phyloP scores from a whole-genome alignment of 2,888 invertebrate genomes.

The Xestia ashworthii region DNA sequence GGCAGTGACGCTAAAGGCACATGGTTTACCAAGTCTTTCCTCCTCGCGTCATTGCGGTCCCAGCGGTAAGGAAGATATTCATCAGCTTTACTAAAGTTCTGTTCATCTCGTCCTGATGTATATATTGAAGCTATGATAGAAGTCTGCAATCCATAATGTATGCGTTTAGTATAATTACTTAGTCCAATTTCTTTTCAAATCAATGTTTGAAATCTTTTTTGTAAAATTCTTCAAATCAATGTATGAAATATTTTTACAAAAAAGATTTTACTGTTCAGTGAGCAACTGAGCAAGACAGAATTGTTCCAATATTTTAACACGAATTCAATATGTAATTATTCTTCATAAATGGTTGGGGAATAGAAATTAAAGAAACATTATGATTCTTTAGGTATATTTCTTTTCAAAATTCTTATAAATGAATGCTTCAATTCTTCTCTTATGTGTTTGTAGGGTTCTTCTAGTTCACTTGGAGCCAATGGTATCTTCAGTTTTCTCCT shows the following conservation, averaged over 20 bases:
- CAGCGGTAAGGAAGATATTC: constrained; percentile 95
- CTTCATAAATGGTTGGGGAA: background rate
- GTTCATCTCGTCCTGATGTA: constrained; percentile 94
- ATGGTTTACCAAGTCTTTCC: constrained; percentile 85
- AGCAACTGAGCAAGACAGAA: constrained; percentile 6
- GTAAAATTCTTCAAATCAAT: background rate
- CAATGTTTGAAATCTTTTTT: background rate
- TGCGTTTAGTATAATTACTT: background rate
- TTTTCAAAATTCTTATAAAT: constrained; percentile 80
- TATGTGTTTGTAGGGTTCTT: constrained; percentile 92
- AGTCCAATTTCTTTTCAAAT: constrained; percentile 8
- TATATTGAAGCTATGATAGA: constrained; percentile 96
- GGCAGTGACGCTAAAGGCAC: constrained; percentile 93
- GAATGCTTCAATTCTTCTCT: constrained; percentile 84
- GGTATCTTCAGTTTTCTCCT: constrained; percentile 93
- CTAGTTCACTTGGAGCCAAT: constrained; percentile 91
- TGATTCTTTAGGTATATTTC: constrained; percentile 78
- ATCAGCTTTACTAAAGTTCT: constrained; percentile 92
- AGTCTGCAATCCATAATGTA: constrained; percentile 90
- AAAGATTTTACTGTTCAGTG: background rate
- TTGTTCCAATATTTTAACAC: background rate
- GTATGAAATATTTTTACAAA: background rate
- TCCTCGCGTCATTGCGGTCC: constrained; percentile 90
- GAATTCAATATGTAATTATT: background rate
- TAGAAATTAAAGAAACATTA: constrained; percentile 65